Conservation (phyloP, 2,797 vertebrate genomes). For the Cossypha heuglini region DNA sequence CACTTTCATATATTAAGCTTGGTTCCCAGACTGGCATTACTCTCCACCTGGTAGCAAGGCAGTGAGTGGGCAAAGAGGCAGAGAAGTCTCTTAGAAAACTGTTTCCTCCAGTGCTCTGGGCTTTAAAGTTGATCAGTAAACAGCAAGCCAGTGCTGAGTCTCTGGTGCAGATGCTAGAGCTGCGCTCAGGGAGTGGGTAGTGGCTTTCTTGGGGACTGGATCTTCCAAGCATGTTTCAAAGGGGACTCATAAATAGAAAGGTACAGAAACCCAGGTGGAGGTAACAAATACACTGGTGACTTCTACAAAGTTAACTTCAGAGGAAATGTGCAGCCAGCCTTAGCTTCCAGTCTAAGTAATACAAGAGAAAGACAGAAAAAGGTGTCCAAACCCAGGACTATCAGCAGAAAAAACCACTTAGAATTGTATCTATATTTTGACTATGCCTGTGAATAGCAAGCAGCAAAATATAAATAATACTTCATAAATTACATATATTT, state of each 20-base stretch:
- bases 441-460: not conserved
- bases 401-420: slow-evolving; percentile 10
- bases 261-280: not conserved
- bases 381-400: not conserved
- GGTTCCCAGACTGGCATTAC: not conserved
- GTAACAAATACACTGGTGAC: not conserved
- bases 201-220: not conserved
- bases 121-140: not conserved
- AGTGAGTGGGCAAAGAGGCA: not conserved
- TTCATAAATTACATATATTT: not conserved
- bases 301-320: slow-evolving; percentile 1
- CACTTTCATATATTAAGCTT: not conserved
- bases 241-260: not conserved
- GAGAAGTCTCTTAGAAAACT: not conserved
- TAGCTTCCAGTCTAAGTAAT: not conserved
- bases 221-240: not conserved
- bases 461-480: not conserved
- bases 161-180: accelerated
- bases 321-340: not conserved
- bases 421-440: not conserved
- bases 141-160: not conserved
- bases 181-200: not conserved
- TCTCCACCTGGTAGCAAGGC: not conserved
- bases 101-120: not conserved
- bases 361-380: not conserved